A percentile compares a stretch with the other conserved stretches of the same genome.
These are phyloP conservation scores for Drosophila albomicans DNA, from an alignment of 1,140 invertebrate species.

Conservation along the genomic window DNA sequence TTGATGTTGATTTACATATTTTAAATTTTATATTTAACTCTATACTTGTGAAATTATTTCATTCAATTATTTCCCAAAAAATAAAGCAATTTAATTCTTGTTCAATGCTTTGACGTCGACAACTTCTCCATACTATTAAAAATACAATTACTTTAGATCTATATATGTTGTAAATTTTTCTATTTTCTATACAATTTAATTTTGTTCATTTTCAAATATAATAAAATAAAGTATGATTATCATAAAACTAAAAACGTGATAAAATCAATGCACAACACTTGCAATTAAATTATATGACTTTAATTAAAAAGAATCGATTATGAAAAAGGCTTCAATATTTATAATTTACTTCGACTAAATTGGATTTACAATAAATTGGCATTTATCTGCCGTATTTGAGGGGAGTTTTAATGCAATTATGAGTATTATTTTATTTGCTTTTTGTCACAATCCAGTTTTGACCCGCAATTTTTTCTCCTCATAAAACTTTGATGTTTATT, in stretches of 20 bases:
- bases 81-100: too few relatives aligned
- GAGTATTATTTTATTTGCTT: constrained; percentile 34
- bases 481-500: constrained; percentile 22
- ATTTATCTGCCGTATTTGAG: constrained; percentile 17
- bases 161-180: not conserved
- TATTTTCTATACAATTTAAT: not conserved
- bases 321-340: constrained; percentile 37
- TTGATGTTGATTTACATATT: too few relatives aligned
- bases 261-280: not conserved
- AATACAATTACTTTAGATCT: too few relatives aligned
- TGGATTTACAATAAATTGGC: constrained; percentile 46
- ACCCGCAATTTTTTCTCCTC: constrained; percentile 28
- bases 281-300: constrained; percentile 38
- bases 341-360: constrained; percentile 63
- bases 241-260: not conserved
- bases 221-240: not conserved
- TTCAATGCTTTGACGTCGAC: too few relatives aligned
- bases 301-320: constrained; percentile 43
- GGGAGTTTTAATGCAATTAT: constrained; percentile 42
- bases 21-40: too few relatives aligned
- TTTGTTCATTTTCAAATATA: not conserved
- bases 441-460: constrained; percentile 16
- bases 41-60: too few relatives aligned
- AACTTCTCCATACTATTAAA: too few relatives aligned
- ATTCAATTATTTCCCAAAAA: too few relatives aligned